A percentile compares a stretch with the other conserved stretches of the same genome.
These are phyloP conservation scores for Salmo trutta DNA, from an alignment of 2,797 vertebrate genomes.

Conservation along the genomic window DNA sequence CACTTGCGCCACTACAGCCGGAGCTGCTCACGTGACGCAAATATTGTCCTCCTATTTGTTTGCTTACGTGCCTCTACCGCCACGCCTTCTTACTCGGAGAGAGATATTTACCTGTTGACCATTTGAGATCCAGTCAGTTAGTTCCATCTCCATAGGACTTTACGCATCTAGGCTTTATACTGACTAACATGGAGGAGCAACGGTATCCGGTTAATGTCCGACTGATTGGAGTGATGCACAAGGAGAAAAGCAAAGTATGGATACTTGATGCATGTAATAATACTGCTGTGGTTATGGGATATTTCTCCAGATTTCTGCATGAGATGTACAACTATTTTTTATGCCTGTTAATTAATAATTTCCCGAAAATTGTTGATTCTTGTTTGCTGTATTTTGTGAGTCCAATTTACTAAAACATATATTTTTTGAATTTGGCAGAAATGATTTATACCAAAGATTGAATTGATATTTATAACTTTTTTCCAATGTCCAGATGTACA, in stretches of 20 bases:
- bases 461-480: neutral
- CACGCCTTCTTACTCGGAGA: neutral
- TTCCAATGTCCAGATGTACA: constrained; percentile 66
- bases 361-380: neutral
- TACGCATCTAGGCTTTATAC: neutral
- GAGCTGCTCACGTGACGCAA: too few species aligned
- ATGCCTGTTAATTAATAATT: neutral
- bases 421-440: neutral
- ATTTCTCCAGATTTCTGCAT: too few species aligned
- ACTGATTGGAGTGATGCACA: constrained; percentile 72
- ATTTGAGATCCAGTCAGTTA: neutral
- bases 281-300: too few species aligned
- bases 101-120: neutral
- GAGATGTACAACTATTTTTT: neutral
- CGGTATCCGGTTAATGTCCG: constrained; percentile 63
- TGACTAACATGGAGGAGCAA: constrained; percentile 58
- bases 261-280: too few species aligned
- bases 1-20: too few species aligned
- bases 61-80: neutral
- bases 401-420: too few species aligned
- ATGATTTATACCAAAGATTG: neutral
- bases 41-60: too few species aligned
- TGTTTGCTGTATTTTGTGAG: too few species aligned
- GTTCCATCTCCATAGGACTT: neutral
- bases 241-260: constrained; percentile 70